Base-by-base conservation (phyloP, 1,140 invertebrate species). In the Heliconius melpomene region DNA sequence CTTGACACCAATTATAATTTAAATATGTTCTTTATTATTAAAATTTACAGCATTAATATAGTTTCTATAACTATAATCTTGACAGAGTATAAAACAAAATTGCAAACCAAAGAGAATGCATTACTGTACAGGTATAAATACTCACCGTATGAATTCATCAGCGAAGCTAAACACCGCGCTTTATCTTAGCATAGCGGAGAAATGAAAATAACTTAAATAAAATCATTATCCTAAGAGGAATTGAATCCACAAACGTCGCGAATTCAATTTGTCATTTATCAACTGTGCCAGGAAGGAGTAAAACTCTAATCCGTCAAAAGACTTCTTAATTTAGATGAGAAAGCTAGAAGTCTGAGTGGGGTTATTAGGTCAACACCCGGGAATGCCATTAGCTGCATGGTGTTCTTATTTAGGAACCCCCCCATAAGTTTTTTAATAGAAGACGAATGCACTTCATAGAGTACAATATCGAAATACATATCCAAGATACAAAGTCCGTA, bases 291-390 rank as follows among this genome's bases (percentile, higher is more conserved):
- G 23, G 13, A 26, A 26, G 18, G 50, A 18, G 60, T 66, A 26
- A 26, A 66, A 29, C 16, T 26, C 2, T 66, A 66, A 29, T 66
- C n/a, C n/a, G 26, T 66, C 60, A 66, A 66, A 66, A 16, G 60
- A 26, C 3, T 29, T 66, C 74, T 76, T 77, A 66, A 82, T 82
- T 82, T 76, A 82, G 80, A 82, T 82, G 74, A 74, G 71, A 79
- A 79, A 82, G 77, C 77, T 74, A 82, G 80, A 79, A 74, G 72
- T 79, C 74, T 78, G 46, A 82, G 77, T 76, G 80, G 77, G 80
- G 80, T 82, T 82, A 82, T 79, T 82, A 73, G 80, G 80, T 82
- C 80, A 82, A 82, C 74, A 82, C 7, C 72, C 77, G 79, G 18
- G 74, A 66, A 60, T 20, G 54, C 80, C 40, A 75, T 75, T 82